Conservation (phyloP, 1,140 invertebrate species). For the Aphelenchoides fujianensis region DNA sequence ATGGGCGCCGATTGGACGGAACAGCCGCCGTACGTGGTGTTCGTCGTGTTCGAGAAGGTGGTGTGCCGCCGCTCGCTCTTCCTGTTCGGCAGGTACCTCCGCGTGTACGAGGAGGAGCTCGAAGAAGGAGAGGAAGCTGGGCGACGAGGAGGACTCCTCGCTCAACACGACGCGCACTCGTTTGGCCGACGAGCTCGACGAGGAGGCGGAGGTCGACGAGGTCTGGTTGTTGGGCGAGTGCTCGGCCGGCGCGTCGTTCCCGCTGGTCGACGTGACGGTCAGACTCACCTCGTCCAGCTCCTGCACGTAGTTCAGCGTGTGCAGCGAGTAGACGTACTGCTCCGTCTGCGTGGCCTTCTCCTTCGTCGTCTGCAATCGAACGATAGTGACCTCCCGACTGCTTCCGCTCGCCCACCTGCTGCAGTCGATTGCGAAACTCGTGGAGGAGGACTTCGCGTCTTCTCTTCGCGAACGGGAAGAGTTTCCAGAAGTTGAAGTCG, state of each 20-base stretch:
- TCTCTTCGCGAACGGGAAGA: conserved; percentile 48
- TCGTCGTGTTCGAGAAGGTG: conserved; percentile 15
- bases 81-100: conserved; percentile 34
- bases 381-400: conserved; percentile 12
- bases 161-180: conserved; percentile 16
- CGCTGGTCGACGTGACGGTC: conserved; percentile 22
- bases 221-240: conserved; percentile 19
- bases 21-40: conserved; percentile 8
- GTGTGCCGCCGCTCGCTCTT: conserved; percentile 30
- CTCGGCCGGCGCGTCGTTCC: conserved; percentile 13
- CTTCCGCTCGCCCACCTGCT: conserved; percentile 42
- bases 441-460: conserved; percentile 40
- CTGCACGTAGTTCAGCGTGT: conserved; percentile 16
- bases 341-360: conserved; percentile 46
- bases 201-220: conserved; percentile 28
- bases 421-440: conserved; percentile 32
- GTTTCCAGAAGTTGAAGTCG: conserved; percentile 42
- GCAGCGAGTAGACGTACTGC: not conserved
- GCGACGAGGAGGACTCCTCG: conserved; percentile 28
- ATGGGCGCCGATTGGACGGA: conserved; percentile 33
- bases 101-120: conserved; percentile 32
- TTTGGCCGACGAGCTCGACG: conserved; percentile 25
- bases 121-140: conserved; percentile 16
- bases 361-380: conserved; percentile 32
- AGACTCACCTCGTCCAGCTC: conserved; percentile 42